Evolutionary conservation across 1,140 invertebrate species (phyloP).

Genomic region (Solen grandis): DNA sequence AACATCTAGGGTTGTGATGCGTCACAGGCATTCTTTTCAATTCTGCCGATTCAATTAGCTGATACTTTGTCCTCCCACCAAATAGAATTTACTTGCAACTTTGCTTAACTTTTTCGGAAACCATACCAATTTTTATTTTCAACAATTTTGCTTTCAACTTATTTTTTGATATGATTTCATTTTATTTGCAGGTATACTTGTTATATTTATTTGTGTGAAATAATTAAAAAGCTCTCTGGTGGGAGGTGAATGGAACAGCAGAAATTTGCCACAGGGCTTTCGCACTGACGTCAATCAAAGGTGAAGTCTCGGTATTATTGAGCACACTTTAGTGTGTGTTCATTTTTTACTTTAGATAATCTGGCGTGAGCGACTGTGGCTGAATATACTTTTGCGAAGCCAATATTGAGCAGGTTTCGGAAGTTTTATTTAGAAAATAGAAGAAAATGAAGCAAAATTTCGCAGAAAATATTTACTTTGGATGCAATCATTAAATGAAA

Average conservation of each 20-base stretch:
- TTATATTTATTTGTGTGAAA: no score
- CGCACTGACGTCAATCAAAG: constrained; percentile 75
- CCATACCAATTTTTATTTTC: background rate
- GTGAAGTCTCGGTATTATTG: constrained; percentile 75
- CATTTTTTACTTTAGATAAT: constrained; percentile 71
- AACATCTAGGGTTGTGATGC: constrained; percentile 71
- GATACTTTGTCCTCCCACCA: constrained; percentile 50
- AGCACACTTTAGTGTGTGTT: constrained; percentile 75
- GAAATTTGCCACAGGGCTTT: constrained; percentile 71
- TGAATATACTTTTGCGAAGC: constrained; percentile 51
- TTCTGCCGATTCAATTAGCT: constrained; percentile 78
- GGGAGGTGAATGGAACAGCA: constrained; percentile 67
- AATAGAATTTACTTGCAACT: background rate
- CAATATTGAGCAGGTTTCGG: constrained; percentile 39
- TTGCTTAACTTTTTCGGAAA: background rate
- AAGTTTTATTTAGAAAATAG: constrained; percentile 19
- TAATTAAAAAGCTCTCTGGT: no score
- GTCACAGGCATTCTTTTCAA: constrained; percentile 78
- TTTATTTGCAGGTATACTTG: background rate
- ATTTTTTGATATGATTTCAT: constrained; percentile 14
- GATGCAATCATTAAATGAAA: constrained; percentile 49
- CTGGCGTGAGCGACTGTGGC: constrained; percentile 59
- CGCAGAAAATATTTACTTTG: constrained; percentile 28
- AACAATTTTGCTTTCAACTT: background rate
- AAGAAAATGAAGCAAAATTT: constrained; percentile 43